Evolutionary conservation across 2,797 vertebrate species (phyloP).

Genomic region (Thunnus albacares): DNA sequence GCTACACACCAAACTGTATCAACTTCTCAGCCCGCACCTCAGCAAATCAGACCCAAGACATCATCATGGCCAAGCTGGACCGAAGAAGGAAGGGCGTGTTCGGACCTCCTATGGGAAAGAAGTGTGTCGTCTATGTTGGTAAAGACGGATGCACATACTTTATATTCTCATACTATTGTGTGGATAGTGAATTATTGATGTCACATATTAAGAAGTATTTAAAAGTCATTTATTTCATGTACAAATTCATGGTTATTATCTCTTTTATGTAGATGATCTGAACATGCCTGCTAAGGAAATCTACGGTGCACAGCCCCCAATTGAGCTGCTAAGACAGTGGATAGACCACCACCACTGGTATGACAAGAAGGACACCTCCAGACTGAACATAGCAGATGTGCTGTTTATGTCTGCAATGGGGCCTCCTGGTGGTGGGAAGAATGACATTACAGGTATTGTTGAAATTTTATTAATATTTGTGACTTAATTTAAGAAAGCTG

Average conservation of each 20-base stretch:
- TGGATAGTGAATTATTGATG: background rate
- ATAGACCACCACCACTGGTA: slow-evolving; percentile 96
- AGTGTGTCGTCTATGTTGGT: slow-evolving; percentile 94
- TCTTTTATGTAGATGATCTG: slow-evolving; percentile 89
- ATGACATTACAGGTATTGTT: slow-evolving; percentile 92
- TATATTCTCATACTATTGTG: background rate
- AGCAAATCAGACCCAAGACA: slow-evolving; percentile 94
- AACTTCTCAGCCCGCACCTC: slow-evolving; percentile 96
- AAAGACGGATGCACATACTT: slow-evolving; percentile 55
- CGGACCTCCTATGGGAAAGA: slow-evolving; percentile 91
- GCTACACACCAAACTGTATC: slow-evolving; percentile 90
- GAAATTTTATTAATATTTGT: background rate
- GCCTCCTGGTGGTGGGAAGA: slow-evolving; percentile 95
- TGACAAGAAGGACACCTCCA: slow-evolving; percentile 92
- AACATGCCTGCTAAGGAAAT: slow-evolving; percentile 97
- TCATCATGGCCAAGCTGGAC: slow-evolving; percentile 95
- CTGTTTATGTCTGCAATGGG: slow-evolving; percentile 93
- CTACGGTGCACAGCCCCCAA: slow-evolving; percentile 95
- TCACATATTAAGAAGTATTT: background rate
- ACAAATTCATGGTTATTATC: slow-evolving; percentile 5
- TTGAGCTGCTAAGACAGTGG: slow-evolving; percentile 94
- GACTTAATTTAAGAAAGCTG: background rate
- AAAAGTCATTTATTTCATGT: background rate
- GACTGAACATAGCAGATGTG: slow-evolving; percentile 88
- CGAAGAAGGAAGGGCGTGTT: slow-evolving; percentile 91